Evolutionary conservation across 2,888 invertebrate species (phyloP).

Genomic region (Folsomia manolachei): DNA sequence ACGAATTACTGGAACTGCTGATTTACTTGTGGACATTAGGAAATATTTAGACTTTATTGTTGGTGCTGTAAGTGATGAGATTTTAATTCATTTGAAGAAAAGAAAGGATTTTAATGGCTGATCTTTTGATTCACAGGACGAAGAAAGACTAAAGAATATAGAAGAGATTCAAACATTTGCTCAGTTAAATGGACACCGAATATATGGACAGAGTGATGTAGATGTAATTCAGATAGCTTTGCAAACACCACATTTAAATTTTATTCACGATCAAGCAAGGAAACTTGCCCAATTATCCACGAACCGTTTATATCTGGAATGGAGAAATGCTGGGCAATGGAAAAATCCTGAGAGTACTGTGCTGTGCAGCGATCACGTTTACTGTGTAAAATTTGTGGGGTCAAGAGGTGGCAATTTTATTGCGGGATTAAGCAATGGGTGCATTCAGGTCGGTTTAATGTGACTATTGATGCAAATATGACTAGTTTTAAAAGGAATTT

Average conservation of each 20-base stretch:
- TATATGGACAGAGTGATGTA: constrained; percentile 63
- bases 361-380: constrained; percentile 42
- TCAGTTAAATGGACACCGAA: constrained; percentile 62
- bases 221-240: constrained; percentile 70
- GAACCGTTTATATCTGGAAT: constrained; percentile 63
- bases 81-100: background rate
- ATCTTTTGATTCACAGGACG: constrained; percentile 57
- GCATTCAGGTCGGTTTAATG: constrained; percentile 55
- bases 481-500: constrained; percentile 20
- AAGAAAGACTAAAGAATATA: constrained; percentile 56
- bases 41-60: constrained; percentile 64
- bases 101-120: background rate
- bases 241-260: constrained; percentile 62
- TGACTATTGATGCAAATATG: too few species aligned
- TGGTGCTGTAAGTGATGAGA: constrained; percentile 56
- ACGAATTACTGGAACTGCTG: constrained; percentile 65
- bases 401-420: constrained; percentile 56
- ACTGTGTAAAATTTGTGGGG: constrained; percentile 56
- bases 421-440: constrained; percentile 57
- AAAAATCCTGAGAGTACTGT: constrained; percentile 46
- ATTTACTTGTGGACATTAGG: constrained; percentile 66
- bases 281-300: constrained; percentile 58
- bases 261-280: constrained; percentile 61
- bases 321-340: constrained; percentile 52
- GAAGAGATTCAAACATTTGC: constrained; percentile 63